Evolutionary conservation across 2,888 invertebrate genomes (phyloP), one percentile per base, ranked within the genome.

Genomic region (Aleiodes leptofemur): DNA sequence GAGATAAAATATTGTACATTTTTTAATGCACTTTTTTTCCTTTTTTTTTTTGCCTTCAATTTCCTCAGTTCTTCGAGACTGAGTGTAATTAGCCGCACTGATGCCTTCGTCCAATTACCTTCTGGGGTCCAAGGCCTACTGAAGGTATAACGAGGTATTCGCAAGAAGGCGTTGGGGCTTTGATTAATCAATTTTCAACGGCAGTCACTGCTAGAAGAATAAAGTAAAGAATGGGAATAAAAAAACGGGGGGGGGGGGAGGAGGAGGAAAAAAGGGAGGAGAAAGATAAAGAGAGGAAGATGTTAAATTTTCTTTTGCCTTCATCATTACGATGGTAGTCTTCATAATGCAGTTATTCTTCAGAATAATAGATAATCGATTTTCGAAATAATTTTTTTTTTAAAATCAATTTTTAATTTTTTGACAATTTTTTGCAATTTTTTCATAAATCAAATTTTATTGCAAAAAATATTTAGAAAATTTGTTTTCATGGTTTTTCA

Each of bases 131-230:
- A 74, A 77, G 72, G 72, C 72, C 76, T 69, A 73, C 75, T 71
- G 59, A 70, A 34, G 73, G 31, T 59, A 59, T 83, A 86, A 85
- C 82, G 82, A 83, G 83, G 80, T 80, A 82, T 81, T 82, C 78
- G 80, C 79, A 82, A 83, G 82, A 83, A 82, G 79, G 82, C 79
- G 78, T 78, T 69, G 79, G 82, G 80, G 82, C 82, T 83, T 83
- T 84, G 82, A 84, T 85, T 85, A 84, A 84, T 84, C 83, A 82
- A 80, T 81, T 82, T 83, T 79, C 80, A 77, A 78, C 78, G 79
- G 80, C 77, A 61, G 14, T 78, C 77, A 74, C 79, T 78, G 69
- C 77, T 43, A 61, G 51, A 31, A 13, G 48, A 69, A 56, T 68
- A 51, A 16, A 73, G 57, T 11, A 69, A 13, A 69, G 61, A 69